These are phyloP conservation scores for Dufourea novaeangliae DNA, from an alignment of 1,140 invertebrate genomes.

Conservation along the genomic window DNA sequence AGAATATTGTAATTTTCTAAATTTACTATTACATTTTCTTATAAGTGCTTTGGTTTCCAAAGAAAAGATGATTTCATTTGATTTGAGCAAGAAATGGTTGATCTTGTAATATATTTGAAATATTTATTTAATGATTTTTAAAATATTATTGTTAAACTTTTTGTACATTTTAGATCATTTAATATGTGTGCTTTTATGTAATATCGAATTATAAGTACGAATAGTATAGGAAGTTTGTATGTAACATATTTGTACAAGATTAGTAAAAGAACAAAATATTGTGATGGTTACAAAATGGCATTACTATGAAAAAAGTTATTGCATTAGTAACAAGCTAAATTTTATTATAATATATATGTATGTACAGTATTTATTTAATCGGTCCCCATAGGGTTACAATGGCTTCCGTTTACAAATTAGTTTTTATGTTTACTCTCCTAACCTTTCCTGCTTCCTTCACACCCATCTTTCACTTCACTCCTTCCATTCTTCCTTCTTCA, in stretches of 20 bases:
- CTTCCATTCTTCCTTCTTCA: too few species aligned
- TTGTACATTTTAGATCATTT: constrained; percentile 4
- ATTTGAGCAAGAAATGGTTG: neutral
- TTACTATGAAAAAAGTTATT: constrained; percentile 13
- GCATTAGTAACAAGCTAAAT: constrained; percentile 14
- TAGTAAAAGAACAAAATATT: neutral
- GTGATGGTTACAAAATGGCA: neutral
- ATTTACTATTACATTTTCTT: constrained; percentile 13
- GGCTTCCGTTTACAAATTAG: too few species aligned
- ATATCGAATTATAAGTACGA: constrained; percentile 1
- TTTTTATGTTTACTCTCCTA: too few species aligned
- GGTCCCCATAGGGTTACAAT: too few species aligned
- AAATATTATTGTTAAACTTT: constrained; percentile 14
- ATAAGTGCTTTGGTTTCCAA: constrained; percentile 18
- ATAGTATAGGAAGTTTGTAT: constrained; percentile 1
- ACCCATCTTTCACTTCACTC: too few species aligned
- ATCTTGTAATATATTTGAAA: neutral
- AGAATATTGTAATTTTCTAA: constrained; percentile 38
- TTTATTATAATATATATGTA: constrained; percentile 28
- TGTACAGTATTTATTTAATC: too few species aligned
- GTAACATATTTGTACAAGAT: constrained; percentile 32
- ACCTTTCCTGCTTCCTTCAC: too few species aligned
- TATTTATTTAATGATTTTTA: constrained; percentile 41
- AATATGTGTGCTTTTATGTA: neutral
- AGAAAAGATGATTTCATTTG: neutral